These are phyloP conservation scores for Prionailurus viverrinus DNA, from an alignment of 2,113 vertebrate genomes.

Conservation along the genomic window DNA sequence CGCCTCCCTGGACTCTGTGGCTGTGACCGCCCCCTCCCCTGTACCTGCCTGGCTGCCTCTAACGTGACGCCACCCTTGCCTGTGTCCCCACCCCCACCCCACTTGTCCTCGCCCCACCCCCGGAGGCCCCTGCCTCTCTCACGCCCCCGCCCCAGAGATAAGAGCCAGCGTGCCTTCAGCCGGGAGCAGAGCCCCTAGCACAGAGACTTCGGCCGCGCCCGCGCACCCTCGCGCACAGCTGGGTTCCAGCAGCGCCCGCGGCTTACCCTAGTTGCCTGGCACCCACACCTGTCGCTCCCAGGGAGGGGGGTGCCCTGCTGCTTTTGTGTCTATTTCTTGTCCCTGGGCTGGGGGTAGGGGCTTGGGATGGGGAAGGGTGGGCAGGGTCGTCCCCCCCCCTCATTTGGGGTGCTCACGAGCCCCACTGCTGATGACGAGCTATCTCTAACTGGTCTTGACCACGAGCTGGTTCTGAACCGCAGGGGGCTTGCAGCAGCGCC, in stretches of 20 bases:
- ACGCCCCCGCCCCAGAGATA: neutral
- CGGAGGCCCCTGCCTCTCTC: neutral
- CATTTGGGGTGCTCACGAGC: slow-evolving; percentile 88
- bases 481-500: slow-evolving; percentile 87
- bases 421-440: slow-evolving; percentile 92
- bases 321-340: slow-evolving; percentile 63
- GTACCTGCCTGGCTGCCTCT: neutral
- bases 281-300: slow-evolving; percentile 72
- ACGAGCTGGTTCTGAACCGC: slow-evolving; percentile 96
- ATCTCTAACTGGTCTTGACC: slow-evolving; percentile 96
- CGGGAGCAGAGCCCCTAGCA: neutral
- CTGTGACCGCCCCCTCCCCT: neutral
- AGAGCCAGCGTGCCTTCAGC: neutral
- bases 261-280: slow-evolving; percentile 64
- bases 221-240: slow-evolving; percentile 55
- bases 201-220: neutral
- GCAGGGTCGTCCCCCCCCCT: slow-evolving; percentile 46
- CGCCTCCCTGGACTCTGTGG: slow-evolving; percentile 20
- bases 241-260: slow-evolving; percentile 1
- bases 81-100: neutral
- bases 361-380: slow-evolving; percentile 8
- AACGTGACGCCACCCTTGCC: neutral
- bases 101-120: neutral
- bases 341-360: neutral
- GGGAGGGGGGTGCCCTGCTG: slow-evolving; percentile 33